Percentiles rank a stretch among this genome's conserved stretches.
phyloP scores from a whole-genome alignment of 2,113 vertebrate species.

The Pseudorhombus dupliciocellatus region DNA sequence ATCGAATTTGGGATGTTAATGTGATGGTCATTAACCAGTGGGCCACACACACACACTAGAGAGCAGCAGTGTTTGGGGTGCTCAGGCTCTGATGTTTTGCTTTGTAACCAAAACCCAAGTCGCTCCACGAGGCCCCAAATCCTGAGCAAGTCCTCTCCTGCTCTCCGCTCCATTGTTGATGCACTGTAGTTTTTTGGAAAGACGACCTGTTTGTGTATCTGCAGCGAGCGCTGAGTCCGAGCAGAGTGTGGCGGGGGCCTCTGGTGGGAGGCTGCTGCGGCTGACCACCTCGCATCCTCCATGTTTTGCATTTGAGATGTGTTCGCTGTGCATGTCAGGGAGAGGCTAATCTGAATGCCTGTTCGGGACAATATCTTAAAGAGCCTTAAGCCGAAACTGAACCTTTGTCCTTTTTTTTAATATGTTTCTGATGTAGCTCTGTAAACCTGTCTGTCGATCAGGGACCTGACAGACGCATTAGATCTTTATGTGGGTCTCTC shows the following conservation, averaged over 20 bases:
- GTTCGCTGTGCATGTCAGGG: too few species aligned
- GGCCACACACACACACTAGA: constrained; percentile 56
- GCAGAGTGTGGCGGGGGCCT: constrained; percentile 60
- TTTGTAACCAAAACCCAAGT: constrained; percentile 76
- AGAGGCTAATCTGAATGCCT: too few species aligned
- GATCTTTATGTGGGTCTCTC: constrained; percentile 37
- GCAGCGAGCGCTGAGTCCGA: constrained; percentile 59
- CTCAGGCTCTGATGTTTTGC: constrained; percentile 69
- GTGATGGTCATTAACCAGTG: constrained; percentile 56
- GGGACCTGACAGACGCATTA: constrained; percentile 20
- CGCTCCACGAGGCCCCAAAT: constrained; percentile 66
- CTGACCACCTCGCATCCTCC: constrained; percentile 13
- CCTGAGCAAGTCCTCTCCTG: constrained; percentile 60
- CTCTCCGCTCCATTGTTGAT: constrained; percentile 65
- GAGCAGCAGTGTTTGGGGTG: constrained; percentile 46
- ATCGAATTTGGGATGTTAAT: constrained; percentile 67
- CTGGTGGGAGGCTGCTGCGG: constrained; percentile 11
- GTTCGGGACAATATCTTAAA: background rate
- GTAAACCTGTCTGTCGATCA: constrained; percentile 19
- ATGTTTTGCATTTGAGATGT: too few species aligned
- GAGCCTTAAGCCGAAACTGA: background rate
- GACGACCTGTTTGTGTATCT: constrained; percentile 74
- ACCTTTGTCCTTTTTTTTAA: background rate
- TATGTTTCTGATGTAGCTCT: background rate
- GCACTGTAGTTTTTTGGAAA: constrained; percentile 71